Percentiles rank a stretch among this genome's conserved stretches.
These are phyloP conservation scores for Chymomyza caudatula DNA, from an alignment of 2,888 invertebrate genomes.

Conservation along the genomic window DNA sequence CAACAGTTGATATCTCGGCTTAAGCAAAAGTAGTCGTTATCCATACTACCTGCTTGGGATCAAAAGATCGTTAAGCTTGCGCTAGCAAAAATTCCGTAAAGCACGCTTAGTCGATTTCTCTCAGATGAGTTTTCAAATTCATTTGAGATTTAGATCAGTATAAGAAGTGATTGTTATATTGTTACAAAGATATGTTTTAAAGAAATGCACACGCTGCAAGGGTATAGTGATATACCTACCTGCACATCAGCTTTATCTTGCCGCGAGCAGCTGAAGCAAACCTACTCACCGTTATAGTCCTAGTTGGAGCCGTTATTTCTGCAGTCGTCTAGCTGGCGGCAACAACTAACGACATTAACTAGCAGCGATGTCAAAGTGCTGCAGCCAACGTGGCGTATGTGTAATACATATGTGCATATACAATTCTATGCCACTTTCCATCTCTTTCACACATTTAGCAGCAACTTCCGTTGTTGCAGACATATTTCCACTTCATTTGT, in stretches of 20 bases:
- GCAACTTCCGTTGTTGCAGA: constrained; percentile 71
- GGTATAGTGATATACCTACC: background rate
- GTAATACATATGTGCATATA: background rate
- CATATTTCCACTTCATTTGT: constrained; percentile 71
- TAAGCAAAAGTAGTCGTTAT: too few relatives aligned
- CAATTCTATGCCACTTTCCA: background rate
- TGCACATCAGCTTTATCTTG: constrained; percentile 36
- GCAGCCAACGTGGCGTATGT: constrained; percentile 49
- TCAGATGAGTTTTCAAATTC: too few relatives aligned
- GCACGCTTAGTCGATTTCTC: too few relatives aligned
- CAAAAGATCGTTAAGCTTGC: too few relatives aligned
- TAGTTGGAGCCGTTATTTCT: background rate
- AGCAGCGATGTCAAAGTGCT: constrained; percentile 23
- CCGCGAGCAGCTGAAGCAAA: constrained; percentile 41
- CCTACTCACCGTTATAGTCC: background rate
- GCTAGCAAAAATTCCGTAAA: too few relatives aligned
- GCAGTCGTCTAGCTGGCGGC: constrained; percentile 19
- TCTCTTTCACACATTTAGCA: constrained; percentile 32
- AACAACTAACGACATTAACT: constrained; percentile 60
- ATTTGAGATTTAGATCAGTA: too few relatives aligned
- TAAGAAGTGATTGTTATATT: too few relatives aligned
- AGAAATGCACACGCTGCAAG: background rate
- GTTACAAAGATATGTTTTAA: too few relatives aligned
- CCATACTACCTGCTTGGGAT: too few relatives aligned
- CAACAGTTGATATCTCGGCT: too few relatives aligned